These are phyloP conservation scores for Chymomyza fuscimana DNA, from an alignment of 2,888 invertebrate species.

Conservation along the genomic window DNA sequence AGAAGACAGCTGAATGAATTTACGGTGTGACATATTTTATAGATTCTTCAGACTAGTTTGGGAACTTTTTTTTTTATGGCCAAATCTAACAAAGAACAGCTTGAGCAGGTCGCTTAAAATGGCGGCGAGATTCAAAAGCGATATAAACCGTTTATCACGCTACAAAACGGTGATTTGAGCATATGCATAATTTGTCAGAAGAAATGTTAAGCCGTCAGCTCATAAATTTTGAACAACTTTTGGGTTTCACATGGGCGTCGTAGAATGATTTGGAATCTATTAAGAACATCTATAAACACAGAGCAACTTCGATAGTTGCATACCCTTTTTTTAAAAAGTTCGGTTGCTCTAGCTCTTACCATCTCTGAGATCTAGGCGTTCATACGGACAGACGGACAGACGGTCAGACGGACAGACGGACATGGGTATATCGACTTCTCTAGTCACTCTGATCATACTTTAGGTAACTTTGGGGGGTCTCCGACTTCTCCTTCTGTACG, in stretches of 20 bases:
- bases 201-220: background rate
- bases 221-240: background rate
- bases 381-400: too few relatives aligned
- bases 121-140: background rate
- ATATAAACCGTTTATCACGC: background rate
- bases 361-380: too few relatives aligned
- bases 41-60: background rate
- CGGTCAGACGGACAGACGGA: too few relatives aligned
- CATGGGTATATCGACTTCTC: too few relatives aligned
- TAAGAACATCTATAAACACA: background rate
- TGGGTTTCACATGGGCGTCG: background rate
- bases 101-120: background rate
- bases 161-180: background rate
- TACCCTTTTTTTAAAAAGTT: too few relatives aligned
- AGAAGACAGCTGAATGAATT: background rate
- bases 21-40: background rate
- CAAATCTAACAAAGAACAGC: background rate
- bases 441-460: too few relatives aligned
- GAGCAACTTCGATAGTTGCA: too few relatives aligned
- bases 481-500: too few relatives aligned
- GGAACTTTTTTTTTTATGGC: background rate
- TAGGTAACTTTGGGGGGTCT: too few relatives aligned
- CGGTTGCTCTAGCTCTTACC: too few relatives aligned
- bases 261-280: background rate
- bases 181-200: background rate